Conservation (phyloP, 2,888 invertebrate genomes). For the Thymelicus acteon region DNA sequence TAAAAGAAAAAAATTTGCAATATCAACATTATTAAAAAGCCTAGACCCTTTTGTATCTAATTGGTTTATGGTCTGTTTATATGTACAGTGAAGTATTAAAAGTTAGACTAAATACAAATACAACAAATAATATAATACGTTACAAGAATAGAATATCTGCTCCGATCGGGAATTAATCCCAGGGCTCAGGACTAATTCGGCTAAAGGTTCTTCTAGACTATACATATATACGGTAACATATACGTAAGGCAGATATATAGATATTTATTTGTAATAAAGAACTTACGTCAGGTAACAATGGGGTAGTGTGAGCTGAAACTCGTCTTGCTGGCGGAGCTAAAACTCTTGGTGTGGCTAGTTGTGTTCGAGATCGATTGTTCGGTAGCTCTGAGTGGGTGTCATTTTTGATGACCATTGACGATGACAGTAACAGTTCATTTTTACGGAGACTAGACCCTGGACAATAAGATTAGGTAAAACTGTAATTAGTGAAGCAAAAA, state of each 20-base stretch:
- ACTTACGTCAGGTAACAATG: conserved; percentile 73
- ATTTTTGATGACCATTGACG: conserved; percentile 88
- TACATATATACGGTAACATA: too few species aligned
- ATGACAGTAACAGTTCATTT: conserved; percentile 85
- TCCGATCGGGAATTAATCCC: too few species aligned
- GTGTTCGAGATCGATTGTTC: conserved; percentile 79
- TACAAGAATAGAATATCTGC: too few species aligned
- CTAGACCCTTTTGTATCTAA: too few species aligned
- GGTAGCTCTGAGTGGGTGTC: conserved; percentile 90
- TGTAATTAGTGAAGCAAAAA: conserved; percentile 7
- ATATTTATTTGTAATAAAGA: neutral
- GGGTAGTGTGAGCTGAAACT: conserved; percentile 74
- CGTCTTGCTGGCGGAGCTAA: conserved; percentile 64
- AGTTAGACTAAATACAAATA: too few species aligned
- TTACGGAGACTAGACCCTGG: conserved; percentile 79
- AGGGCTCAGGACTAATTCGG: too few species aligned
- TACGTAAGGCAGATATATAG: too few species aligned
- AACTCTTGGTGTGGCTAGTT: conserved; percentile 66
- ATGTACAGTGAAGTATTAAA: too few species aligned
- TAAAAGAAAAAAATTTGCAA: neutral
- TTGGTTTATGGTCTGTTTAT: too few species aligned
- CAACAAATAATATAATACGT: too few species aligned
- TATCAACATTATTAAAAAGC: neutral
- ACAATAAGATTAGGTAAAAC: neutral
- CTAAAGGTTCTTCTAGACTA: too few species aligned